Evolutionary conservation across 2,888 invertebrate genomes (phyloP).

Genomic region (Lamellibrachia columna): DNA sequence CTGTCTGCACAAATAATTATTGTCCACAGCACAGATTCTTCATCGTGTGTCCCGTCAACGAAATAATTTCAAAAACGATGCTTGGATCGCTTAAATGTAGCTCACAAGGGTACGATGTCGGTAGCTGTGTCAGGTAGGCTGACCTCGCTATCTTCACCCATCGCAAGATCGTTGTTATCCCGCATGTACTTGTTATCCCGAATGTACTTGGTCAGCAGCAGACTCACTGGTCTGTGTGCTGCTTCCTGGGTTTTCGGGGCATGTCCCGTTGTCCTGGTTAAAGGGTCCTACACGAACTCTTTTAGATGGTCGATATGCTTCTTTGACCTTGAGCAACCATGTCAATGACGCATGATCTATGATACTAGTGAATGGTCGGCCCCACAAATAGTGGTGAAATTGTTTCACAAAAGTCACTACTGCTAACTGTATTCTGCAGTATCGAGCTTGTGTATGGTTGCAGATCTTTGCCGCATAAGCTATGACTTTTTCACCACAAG

Average conservation of each 20-base stretch:
- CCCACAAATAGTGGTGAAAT: not conserved
- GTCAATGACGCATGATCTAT: slow-evolving; percentile 23
- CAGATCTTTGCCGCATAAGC: slow-evolving; percentile 6
- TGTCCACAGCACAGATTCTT: no score
- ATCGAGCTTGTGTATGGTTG: not conserved
- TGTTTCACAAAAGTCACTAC: not conserved
- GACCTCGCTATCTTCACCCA: not conserved
- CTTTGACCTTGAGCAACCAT: not conserved
- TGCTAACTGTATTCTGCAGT: slow-evolving; percentile 20
- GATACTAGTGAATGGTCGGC: not conserved
- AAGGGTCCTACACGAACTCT: not conserved
- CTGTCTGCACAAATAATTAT: no score
- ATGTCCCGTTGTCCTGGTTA: not conserved
- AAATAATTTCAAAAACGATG: no score
- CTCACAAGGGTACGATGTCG: not conserved
- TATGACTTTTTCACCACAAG: not conserved
- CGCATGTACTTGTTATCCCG: not conserved
- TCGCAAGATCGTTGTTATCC: not conserved
- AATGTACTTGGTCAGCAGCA: not conserved
- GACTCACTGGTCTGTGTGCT: not conserved
- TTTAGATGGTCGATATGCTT: not conserved
- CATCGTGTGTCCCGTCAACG: no score
- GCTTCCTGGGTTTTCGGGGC: not conserved
- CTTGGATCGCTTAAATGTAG: no score
- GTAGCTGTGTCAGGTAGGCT: not conserved